These are phyloP conservation scores for Sterna hirundo DNA, from an alignment of 2,113 vertebrate genomes.

Conservation along the genomic window DNA sequence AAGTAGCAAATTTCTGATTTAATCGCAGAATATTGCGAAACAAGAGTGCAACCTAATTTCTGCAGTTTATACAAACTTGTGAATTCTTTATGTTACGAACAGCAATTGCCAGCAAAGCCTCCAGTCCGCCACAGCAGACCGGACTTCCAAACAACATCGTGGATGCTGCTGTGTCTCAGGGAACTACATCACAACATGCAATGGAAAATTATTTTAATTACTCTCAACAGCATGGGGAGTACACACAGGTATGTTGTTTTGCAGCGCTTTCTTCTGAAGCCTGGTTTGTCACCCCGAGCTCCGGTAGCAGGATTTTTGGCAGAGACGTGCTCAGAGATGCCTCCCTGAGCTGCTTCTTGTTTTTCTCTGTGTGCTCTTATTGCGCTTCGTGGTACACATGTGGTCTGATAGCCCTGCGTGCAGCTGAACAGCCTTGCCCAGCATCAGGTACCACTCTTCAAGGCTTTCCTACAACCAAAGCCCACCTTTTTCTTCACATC, in stretches of 20 bases:
- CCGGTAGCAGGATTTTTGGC: neutral
- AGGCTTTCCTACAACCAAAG: neutral
- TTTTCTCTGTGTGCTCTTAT: neutral
- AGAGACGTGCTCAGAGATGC: neutral
- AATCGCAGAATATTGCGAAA: neutral
- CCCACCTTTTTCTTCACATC: neutral
- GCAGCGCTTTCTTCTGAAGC: neutral
- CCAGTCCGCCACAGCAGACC: constrained; percentile 67
- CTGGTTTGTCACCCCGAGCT: neutral
- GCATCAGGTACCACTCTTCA: neutral
- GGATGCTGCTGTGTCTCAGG: constrained; percentile 80
- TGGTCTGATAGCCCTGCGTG: neutral
- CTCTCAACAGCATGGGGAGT: constrained; percentile 82
- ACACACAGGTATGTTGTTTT: constrained; percentile 69
- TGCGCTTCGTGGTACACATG: rapidly evolving
- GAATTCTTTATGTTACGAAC: constrained; percentile 45
- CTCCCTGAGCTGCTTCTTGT: neutral
- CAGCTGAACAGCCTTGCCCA: neutral
- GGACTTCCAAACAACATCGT: constrained; percentile 71
- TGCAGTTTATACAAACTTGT: neutral
- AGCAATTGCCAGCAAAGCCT: constrained; percentile 79
- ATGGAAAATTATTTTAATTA: constrained; percentile 81
- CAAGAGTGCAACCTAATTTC: rapidly evolving
- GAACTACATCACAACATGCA: constrained; percentile 73
- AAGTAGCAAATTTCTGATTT: neutral